Conservation (phyloP, 2,888 invertebrate genomes). For the Nymphalis polychloros region DNA sequence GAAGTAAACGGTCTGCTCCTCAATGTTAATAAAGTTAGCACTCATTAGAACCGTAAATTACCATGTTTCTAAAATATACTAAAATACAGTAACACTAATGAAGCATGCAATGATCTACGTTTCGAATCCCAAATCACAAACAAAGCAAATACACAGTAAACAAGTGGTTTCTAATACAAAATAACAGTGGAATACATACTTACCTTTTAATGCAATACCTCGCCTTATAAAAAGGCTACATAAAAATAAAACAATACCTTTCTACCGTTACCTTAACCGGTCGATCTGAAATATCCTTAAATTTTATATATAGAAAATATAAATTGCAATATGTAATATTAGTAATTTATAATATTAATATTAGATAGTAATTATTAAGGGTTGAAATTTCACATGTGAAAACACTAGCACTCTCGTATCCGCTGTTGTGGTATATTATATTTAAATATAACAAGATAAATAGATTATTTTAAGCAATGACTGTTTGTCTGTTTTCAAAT, state of each 20-base stretch:
- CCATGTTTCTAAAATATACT: background rate
- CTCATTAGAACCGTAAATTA: conserved; percentile 42
- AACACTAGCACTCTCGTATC: conserved; percentile 81
- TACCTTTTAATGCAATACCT: conserved; percentile 67
- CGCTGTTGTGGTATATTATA: conserved; percentile 75
- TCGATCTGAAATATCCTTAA: conserved; percentile 71
- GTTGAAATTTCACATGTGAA: conserved; percentile 81
- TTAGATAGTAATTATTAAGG: conserved; percentile 67
- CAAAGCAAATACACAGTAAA: conserved; percentile 56
- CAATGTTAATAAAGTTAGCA: conserved; percentile 54
- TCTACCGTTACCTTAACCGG: conserved; percentile 74
- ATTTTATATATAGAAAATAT: conserved; percentile 64
- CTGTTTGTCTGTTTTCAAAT: conserved; percentile 74
- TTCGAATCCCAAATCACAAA: conserved; percentile 63
- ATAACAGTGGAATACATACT: conserved; percentile 53
- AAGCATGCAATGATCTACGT: conserved; percentile 63
- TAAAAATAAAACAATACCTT: conserved; percentile 55
- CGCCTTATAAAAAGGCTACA: conserved; percentile 73
- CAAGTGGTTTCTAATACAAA: conserved; percentile 21
- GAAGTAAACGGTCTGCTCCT: conserved; percentile 54
- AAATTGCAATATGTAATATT: conserved; percentile 64
- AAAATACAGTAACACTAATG: conserved; percentile 39
- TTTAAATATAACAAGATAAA: conserved; percentile 72
- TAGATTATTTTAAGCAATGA: conserved; percentile 79
- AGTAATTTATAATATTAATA: conserved; percentile 79